Evolutionary conservation across 2,888 invertebrate species (phyloP).

Genomic region (Nycteola revayana): DNA sequence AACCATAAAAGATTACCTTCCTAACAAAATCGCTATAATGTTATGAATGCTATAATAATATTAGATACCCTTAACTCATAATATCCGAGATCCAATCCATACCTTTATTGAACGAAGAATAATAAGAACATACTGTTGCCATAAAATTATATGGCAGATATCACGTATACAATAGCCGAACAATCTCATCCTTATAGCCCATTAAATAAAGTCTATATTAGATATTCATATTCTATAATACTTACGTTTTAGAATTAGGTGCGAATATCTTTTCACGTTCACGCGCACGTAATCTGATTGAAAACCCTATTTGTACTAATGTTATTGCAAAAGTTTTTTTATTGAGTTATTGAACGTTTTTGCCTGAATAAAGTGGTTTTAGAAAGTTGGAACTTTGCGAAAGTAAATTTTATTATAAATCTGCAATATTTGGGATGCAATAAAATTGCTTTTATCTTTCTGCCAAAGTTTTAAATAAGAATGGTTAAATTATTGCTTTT

Average conservation of each 20-base stretch:
- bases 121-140: constrained; percentile 31
- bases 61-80: constrained; percentile 13
- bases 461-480: too few relatives aligned
- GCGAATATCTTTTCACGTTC: constrained; percentile 20
- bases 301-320: constrained; percentile 8
- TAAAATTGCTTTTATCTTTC: too few relatives aligned
- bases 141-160: constrained; percentile 38
- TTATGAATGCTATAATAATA: constrained; percentile 7
- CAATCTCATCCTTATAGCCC: constrained; percentile 28
- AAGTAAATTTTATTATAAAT: too few relatives aligned
- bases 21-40: constrained; percentile 7
- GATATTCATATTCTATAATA: constrained; percentile 17
- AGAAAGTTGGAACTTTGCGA: too few relatives aligned
- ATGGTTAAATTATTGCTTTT: too few relatives aligned
- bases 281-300: constrained; percentile 22
- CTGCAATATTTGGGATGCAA: too few relatives aligned
- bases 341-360: background rate
- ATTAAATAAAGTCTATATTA: constrained; percentile 26
- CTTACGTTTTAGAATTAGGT: constrained; percentile 22
- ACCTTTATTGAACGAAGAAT: constrained; percentile 35
- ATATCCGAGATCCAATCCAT: constrained; percentile 21
- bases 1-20: background rate
- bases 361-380: background rate
- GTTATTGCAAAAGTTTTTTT: constrained; percentile 16
- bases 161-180: constrained; percentile 20